These are phyloP conservation scores for Phocoena sinus DNA, from an alignment of 2,113 vertebrate species.

Conservation along the genomic window DNA sequence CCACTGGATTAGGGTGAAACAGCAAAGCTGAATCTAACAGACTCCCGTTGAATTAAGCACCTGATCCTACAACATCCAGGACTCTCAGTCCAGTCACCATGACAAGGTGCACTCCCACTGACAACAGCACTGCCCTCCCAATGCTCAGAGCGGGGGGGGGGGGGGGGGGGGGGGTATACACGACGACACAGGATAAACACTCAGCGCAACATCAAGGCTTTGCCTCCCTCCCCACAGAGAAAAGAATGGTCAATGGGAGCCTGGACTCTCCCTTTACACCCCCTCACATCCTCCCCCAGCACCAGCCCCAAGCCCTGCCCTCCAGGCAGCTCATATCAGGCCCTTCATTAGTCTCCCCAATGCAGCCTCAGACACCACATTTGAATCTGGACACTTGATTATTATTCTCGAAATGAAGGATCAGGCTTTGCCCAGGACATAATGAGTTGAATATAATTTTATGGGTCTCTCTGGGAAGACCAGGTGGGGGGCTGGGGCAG, in stretches of 20 bases:
- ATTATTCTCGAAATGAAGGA: constrained; percentile 28
- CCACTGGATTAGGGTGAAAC: neutral
- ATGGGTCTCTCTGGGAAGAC: constrained; percentile 47
- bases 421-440: constrained; percentile 33
- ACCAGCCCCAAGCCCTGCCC: neutral
- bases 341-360: neutral
- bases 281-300: neutral
- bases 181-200: neutral
- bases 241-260: neutral
- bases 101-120: rapidly evolving
- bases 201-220: neutral
- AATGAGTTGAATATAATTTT: constrained; percentile 60
- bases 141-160: neutral
- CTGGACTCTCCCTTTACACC: neutral
- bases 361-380: neutral
- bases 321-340: neutral
- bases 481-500: neutral
- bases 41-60: neutral
- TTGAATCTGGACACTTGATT: constrained; percentile 1
- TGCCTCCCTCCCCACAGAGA: neutral
- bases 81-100: neutral
- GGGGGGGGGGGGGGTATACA: rapidly evolving
- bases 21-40: neutral
- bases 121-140: neutral
- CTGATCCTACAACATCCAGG: neutral